phyloP scores from a whole-genome alignment of 1,140 invertebrate genomes.

The Drosophila burlai region DNA sequence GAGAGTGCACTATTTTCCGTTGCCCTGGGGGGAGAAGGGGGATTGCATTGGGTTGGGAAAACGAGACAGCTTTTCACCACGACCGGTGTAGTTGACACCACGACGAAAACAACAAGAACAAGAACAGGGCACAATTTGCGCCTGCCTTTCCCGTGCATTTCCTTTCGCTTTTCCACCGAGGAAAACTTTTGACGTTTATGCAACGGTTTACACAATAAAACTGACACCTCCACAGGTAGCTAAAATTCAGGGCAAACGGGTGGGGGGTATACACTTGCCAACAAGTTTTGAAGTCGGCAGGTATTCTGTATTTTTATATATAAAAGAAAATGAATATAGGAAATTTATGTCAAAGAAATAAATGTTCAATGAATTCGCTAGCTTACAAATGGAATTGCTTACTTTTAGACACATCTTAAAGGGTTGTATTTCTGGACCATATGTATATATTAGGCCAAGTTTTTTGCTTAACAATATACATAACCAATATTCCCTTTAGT shows the following conservation, averaged over 20 bases:
- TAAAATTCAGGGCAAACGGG: slow-evolving; percentile 14
- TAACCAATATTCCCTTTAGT: too few relatives aligned
- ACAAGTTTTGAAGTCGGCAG: neutral
- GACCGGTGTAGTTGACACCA: slow-evolving; percentile 37
- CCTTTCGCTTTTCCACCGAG: slow-evolving; percentile 5
- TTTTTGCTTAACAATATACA: neutral
- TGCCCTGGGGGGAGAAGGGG: neutral
- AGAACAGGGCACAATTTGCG: slow-evolving; percentile 28
- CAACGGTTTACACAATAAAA: slow-evolving; percentile 47
- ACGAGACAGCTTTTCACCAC: slow-evolving; percentile 38
- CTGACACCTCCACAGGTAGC: slow-evolving; percentile 48
- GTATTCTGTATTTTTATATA: neutral
- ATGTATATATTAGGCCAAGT: neutral
- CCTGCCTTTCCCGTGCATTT: slow-evolving; percentile 14
- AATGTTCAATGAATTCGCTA: too few relatives aligned
- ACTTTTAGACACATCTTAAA: too few relatives aligned
- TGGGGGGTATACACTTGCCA: neutral
- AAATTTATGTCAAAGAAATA: neutral
- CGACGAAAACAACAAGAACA: slow-evolving; percentile 13
- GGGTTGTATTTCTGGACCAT: too few relatives aligned
- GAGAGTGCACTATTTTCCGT: slow-evolving; percentile 18
- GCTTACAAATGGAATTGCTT: too few relatives aligned
- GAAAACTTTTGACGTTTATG: slow-evolving; percentile 44
- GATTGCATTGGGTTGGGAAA: neutral
- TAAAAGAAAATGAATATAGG: too few relatives aligned